Conservation (phyloP, 2,888 invertebrate species). For the Folsomia candida region DNA sequence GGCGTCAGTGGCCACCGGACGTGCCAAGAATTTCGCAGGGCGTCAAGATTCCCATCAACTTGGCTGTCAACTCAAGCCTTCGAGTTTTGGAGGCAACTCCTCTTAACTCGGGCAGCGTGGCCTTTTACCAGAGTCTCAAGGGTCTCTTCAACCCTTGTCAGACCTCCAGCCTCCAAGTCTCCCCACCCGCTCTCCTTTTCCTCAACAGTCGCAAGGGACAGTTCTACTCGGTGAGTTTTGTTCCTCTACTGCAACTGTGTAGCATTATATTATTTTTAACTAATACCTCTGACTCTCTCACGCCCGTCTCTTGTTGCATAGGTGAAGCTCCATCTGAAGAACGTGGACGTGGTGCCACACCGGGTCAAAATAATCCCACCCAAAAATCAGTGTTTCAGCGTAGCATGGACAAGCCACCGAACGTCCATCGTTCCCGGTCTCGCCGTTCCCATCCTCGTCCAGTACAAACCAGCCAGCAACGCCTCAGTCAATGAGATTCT, state of each 20-base stretch:
- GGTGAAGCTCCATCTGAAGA: conserved; percentile 22
- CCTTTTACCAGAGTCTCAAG: conserved; percentile 14
- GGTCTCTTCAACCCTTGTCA: conserved; percentile 22
- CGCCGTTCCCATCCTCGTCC: conserved; percentile 15
- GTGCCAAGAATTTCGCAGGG: conserved; percentile 22
- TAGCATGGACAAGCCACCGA: conserved; percentile 21
- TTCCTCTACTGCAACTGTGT: too few relatives aligned
- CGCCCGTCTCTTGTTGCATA: not conserved
- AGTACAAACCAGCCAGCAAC: conserved; percentile 21
- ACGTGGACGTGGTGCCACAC: conserved; percentile 32
- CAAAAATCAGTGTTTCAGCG: conserved; percentile 22
- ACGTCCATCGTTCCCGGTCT: conserved; percentile 33
- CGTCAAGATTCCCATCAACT: conserved; percentile 23
- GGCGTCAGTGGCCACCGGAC: conserved; percentile 33
- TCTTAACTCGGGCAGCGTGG: not conserved
- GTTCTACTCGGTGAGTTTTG: too few relatives aligned
- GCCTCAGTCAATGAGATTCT: conserved; percentile 31
- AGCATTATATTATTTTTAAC: too few relatives aligned
- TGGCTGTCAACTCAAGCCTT: conserved; percentile 7
- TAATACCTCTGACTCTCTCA: too few relatives aligned
- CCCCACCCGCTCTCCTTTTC: conserved; percentile 29
- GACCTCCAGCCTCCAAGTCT: conserved; percentile 1
- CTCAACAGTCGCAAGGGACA: conserved; percentile 24
- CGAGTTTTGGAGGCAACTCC: conserved; percentile 19
- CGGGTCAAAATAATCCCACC: conserved; percentile 36